Conservation (phyloP, 2,797 vertebrate genomes). For the Gymnoscopelus braueri region DNA sequence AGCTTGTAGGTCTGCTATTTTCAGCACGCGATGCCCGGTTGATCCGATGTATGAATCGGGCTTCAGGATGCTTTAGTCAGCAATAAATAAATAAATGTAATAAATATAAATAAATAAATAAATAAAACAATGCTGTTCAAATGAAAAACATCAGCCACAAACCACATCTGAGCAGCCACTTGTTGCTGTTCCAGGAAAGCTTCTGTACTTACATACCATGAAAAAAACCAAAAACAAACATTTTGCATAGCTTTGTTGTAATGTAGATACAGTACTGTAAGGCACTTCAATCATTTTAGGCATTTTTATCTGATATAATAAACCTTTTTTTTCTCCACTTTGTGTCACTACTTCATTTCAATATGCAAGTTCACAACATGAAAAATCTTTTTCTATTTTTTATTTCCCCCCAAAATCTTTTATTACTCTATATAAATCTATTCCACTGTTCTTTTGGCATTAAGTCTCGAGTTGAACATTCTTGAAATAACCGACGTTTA, state of each 20-base stretch:
- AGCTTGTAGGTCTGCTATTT: no score
- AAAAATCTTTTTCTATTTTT: slow-evolving; percentile 20
- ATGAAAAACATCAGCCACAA: slow-evolving; percentile 75
- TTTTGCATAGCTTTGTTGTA: slow-evolving; percentile 98
- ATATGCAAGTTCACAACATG: slow-evolving; percentile 69
- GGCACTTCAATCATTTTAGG: slow-evolving; percentile 91
- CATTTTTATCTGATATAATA: slow-evolving; percentile 84
- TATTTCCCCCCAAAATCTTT: slow-evolving; percentile 52
- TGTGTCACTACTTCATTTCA: slow-evolving; percentile 56
- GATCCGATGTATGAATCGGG: no score
- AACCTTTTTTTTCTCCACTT: slow-evolving; percentile 79
- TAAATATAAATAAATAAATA: slow-evolving; percentile 40
- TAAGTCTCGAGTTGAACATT: slow-evolving; percentile 80
- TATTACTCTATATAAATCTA: slow-evolving; percentile 63
- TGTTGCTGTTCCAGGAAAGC: slow-evolving; percentile 75
- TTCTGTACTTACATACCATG: slow-evolving; percentile 88
- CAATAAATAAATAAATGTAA: slow-evolving; percentile 39
- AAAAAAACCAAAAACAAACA: slow-evolving; percentile 78
- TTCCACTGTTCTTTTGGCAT: slow-evolving; percentile 79
- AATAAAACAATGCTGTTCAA: slow-evolving; percentile 55
- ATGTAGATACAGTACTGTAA: slow-evolving; percentile 89
- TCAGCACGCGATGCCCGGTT: no score
- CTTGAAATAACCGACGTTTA: slow-evolving; percentile 66
- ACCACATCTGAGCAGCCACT: slow-evolving; percentile 68
- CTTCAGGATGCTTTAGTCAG: slow-evolving; percentile 69